These are phyloP conservation scores for Alviniconcha strummeri DNA, from an alignment of 2,888 invertebrate genomes.

Conservation along the genomic window DNA sequence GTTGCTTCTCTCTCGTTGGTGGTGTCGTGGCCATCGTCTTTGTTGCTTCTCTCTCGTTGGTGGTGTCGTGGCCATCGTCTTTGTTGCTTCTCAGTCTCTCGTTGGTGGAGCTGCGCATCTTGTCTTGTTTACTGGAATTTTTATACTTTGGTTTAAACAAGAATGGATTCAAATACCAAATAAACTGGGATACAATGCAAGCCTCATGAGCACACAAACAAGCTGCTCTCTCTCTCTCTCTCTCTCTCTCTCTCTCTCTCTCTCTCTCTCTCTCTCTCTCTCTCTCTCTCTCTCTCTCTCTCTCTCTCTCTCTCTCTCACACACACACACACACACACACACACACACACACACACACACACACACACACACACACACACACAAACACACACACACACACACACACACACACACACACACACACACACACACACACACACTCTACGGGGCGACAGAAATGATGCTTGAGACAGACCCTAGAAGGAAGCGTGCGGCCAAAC, in stretches of 20 bases:
- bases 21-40: too few relatives aligned
- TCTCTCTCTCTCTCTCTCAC: background rate
- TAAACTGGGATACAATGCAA: too few relatives aligned
- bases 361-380: background rate
- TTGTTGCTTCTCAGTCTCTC: too few relatives aligned
- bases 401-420: background rate
- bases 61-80: too few relatives aligned
- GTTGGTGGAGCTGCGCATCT: too few relatives aligned
- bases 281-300: background rate
- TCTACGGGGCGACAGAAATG: background rate
- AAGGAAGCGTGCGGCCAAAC: background rate
- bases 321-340: background rate
- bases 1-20: too few relatives aligned
- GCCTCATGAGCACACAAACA: too few relatives aligned
- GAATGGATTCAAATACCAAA: too few relatives aligned
- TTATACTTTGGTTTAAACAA: too few relatives aligned
- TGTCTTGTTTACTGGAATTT: too few relatives aligned
- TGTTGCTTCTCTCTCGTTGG: too few relatives aligned
- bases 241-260: background rate
- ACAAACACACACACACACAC: background rate
- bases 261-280: background rate
- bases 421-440: background rate
- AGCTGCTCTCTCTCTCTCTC: too few relatives aligned
- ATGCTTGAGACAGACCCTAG: background rate
- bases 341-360: background rate